phyloP scores from a whole-genome alignment of 2,797 vertebrate species.

The Macrochelys suwanniensis region DNA sequence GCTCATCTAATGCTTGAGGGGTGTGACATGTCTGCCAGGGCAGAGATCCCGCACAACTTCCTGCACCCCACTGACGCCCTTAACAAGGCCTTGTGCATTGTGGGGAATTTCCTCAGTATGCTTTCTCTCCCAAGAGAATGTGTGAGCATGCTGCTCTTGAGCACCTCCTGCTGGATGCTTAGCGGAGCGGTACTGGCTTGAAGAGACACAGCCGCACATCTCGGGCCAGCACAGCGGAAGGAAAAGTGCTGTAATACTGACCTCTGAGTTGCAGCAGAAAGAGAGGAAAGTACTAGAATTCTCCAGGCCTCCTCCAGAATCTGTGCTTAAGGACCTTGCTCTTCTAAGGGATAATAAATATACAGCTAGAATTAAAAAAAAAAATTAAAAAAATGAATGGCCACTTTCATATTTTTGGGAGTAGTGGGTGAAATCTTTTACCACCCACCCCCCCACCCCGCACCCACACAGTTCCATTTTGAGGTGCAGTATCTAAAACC shows the following conservation, averaged over 20 bases:
- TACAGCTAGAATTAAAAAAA: neutral
- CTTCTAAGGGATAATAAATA: neutral
- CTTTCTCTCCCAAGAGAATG: neutral
- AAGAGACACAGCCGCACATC: neutral
- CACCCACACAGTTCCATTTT: neutral
- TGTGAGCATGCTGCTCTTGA: neutral
- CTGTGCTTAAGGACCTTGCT: neutral
- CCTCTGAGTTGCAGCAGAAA: neutral
- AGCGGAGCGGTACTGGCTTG: neutral
- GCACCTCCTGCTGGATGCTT: neutral
- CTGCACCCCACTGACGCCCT: neutral
- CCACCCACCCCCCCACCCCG: rapidly evolving
- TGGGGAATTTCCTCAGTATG: neutral
- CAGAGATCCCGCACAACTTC: neutral
- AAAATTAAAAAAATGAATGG: neutral
- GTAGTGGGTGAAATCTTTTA: neutral
- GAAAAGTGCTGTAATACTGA: neutral
- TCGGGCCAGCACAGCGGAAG: neutral
- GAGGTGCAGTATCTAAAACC: neutral
- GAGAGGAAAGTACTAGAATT: neutral
- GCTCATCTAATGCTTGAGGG: neutral
- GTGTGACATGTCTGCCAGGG: neutral
- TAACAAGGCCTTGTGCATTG: neutral
- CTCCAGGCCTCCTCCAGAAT: neutral
- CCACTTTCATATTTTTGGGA: neutral